Evolutionary conservation across 1,140 invertebrate genomes (phyloP).

Genomic region (Nasonia vitripennis): DNA sequence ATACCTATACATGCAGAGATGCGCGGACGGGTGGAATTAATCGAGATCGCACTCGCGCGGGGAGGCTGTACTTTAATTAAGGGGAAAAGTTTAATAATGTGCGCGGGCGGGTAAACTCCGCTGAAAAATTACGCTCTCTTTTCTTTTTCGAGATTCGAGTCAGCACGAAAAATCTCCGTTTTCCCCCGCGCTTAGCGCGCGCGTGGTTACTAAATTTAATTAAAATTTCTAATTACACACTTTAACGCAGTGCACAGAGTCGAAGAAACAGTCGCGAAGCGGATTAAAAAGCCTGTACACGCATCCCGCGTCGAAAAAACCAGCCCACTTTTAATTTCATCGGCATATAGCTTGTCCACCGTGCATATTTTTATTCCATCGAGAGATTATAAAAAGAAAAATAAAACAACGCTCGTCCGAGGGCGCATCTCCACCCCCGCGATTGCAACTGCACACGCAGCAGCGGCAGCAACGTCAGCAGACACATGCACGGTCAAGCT

Average conservation of each 20-base stretch:
- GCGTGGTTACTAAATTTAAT: not conserved
- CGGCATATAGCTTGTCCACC: not conserved
- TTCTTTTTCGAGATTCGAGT: not conserved
- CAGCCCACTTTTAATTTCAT: not conserved
- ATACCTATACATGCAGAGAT: not conserved
- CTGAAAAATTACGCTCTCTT: not conserved
- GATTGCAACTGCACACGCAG: not conserved
- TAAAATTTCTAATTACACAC: conserved; percentile 27
- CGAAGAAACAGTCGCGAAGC: not conserved
- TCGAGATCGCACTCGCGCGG: not conserved
- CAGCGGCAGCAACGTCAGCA: not conserved
- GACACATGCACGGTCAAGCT: not conserved
- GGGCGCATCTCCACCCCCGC: not conserved
- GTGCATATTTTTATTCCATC: conserved; percentile 32
- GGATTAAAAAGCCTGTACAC: not conserved
- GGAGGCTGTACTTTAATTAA: not conserved
- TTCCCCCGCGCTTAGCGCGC: no score
- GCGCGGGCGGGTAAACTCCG: not conserved
- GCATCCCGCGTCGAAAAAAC: not conserved
- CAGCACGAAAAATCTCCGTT: not conserved
- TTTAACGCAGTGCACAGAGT: not conserved
- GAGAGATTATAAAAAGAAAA: conserved; percentile 9
- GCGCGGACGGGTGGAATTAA: not conserved
- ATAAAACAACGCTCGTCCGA: not conserved
- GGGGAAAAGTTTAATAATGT: not conserved